Evolutionary conservation across 2,888 invertebrate species (phyloP).

Genomic region (Lamellibrachia columna): DNA sequence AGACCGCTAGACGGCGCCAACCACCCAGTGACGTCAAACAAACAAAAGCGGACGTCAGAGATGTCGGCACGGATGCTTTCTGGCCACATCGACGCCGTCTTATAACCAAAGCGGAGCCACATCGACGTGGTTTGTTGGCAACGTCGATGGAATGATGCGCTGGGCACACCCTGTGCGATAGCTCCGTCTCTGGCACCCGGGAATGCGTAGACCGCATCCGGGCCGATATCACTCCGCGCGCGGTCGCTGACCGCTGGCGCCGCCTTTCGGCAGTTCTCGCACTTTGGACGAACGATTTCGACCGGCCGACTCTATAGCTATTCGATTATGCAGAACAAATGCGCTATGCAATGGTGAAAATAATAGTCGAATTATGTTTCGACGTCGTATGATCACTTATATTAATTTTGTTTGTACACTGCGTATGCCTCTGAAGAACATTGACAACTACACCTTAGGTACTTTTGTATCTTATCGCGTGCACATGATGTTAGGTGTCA

Average conservation of each 20-base stretch:
- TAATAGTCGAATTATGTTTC: neutral
- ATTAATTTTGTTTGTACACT: neutral
- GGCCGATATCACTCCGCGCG: neutral
- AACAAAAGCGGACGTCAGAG: neutral
- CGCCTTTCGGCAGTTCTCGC: conserved; percentile 3
- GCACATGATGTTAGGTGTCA: neutral
- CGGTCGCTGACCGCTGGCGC: conserved; percentile 4
- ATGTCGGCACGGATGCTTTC: neutral
- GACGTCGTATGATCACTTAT: neutral
- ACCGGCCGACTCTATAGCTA: neutral
- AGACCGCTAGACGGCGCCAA: neutral
- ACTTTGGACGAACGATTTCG: conserved; percentile 12
- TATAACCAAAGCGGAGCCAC: neutral
- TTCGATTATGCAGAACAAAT: conserved; percentile 6
- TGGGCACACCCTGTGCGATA: neutral
- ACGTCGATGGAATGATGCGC: neutral
- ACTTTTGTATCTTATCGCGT: conserved; percentile 6
- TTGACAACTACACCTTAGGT: neutral
- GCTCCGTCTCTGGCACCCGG: neutral
- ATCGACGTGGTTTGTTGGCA: neutral
- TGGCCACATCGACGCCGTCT: neutral
- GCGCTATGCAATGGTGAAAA: conserved; percentile 1
- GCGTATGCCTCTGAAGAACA: neutral
- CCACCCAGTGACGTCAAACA: neutral
- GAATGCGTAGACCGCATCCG: neutral